Conservation (phyloP, 1,140 invertebrate species). For the Ooceraea biroi region DNA sequence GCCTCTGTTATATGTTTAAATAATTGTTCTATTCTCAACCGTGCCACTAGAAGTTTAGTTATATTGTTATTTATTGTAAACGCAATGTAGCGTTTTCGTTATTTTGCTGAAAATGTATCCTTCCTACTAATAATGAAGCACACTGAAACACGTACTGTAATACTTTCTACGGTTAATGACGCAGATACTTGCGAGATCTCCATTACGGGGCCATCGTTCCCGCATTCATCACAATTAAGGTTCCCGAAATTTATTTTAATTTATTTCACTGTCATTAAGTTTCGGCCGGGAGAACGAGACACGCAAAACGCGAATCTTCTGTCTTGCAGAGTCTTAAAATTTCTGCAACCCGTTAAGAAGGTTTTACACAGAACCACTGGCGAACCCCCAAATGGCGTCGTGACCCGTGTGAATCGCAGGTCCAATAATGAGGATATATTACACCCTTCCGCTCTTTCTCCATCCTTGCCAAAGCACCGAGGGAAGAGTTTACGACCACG, state of each 20-base stretch:
- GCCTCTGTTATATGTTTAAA: too few relatives aligned
- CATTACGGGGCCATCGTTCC: background rate
- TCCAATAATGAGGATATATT: constrained; percentile 67
- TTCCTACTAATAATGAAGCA: too few relatives aligned
- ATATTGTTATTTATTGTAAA: too few relatives aligned
- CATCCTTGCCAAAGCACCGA: constrained; percentile 10
- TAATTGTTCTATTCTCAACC: too few relatives aligned
- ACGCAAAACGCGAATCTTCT: background rate
- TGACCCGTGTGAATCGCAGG: constrained; percentile 23
- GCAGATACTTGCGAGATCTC: background rate
- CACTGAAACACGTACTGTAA: background rate
- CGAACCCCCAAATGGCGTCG: constrained; percentile 44
- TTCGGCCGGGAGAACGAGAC: background rate
- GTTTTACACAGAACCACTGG: constrained; percentile 33
- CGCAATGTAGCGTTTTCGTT: too few relatives aligned
- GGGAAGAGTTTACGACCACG: constrained; percentile 55
- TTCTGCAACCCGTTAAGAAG: constrained; percentile 43
- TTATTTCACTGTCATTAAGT: constrained; percentile 28
- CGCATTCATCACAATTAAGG: constrained; percentile 1
- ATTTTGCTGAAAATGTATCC: too few relatives aligned
- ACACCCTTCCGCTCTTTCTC: constrained; percentile 5
- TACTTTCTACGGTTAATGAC: background rate
- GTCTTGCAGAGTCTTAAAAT: constrained; percentile 20
- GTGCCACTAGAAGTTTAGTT: too few relatives aligned
- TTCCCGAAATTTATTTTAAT: constrained; percentile 27